Conservation (phyloP, 2,797 vertebrate genomes). For the Triplophysa bombifrons region DNA sequence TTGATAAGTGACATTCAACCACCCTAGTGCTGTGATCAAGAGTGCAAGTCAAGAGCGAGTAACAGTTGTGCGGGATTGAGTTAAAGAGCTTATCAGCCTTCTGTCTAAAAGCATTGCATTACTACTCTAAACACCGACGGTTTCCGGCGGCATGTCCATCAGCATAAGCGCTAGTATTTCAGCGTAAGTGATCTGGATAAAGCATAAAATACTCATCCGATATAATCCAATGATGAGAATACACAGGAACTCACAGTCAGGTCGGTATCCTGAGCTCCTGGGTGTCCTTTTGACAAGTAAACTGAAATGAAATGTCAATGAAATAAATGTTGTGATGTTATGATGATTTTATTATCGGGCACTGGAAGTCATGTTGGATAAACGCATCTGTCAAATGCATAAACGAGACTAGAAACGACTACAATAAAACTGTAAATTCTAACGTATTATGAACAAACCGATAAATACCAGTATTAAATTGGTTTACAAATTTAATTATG, state of each 20-base stretch:
- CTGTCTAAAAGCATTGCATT: conserved; percentile 75
- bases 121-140: conserved; percentile 57
- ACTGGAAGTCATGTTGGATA: no score
- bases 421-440: neutral
- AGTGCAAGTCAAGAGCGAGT: conserved; percentile 56
- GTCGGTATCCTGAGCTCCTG: conserved; percentile 80
- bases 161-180: conserved; percentile 16
- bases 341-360: no score
- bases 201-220: neutral
- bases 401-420: neutral
- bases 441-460: neutral
- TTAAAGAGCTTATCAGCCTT: conserved; percentile 75
- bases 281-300: conserved; percentile 84
- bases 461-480: no score
- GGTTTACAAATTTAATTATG: no score
- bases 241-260: conserved; percentile 78
- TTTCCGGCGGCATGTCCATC: conserved; percentile 49
- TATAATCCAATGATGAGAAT: conserved; percentile 3
- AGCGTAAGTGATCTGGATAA: neutral
- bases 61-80: conserved; percentile 66
- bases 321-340: neutral
- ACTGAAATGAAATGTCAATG: conserved; percentile 63
- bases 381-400: no score
- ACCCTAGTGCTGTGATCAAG: conserved; percentile 10
- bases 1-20: neutral